Evolutionary conservation across 2,797 vertebrate genomes (phyloP), one percentile per base, ranked within the genome.

Genomic region (Hylomyscus alleni): DNA sequence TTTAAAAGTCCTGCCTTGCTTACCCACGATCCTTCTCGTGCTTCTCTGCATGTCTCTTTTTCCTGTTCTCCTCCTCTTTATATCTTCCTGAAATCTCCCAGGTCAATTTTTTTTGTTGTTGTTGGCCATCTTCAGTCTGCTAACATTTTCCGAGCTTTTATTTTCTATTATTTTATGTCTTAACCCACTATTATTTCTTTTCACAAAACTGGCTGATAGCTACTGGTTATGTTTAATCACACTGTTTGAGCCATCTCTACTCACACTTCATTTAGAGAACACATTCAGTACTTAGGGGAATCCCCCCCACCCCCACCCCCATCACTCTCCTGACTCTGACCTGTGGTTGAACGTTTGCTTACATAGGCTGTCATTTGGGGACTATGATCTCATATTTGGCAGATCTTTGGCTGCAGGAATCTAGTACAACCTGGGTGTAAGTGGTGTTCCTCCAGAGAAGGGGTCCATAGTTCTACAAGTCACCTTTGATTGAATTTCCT

Each of bases 141-240:
- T 93, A 31, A 24, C 69, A 44, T 90, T 93, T 81, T n/a, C 62
- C 29, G 40, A 3, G 4, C 78, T 93, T 90, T 90, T 56, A 81
- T 69, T 82, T 94, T 78, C 67, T 86, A 69, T 90, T 84, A 37
- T 89, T 93, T 96, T 89, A 50, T 80, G 37, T 78, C 83, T 95
- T 87, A 93, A 92, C 37, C 9, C 15, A 81, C 73, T 50, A 86
- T 65, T 87, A 92, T 40, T 76, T 91, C 34, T 87, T 94, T 76
- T 58, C 44, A 75, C 17, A 22, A 87, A 94, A 89, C 60, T 84
- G 44, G 10, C 19, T 94, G 6, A 40, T 84, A 95, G 56, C 73
- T 72, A 73, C 44, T 93, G 34, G 22, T 26, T 93, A 76, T 81
- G 73, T 75, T 93, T 83, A 89, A 60, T 76, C 10, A 60, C 22